phyloP scores from a whole-genome alignment of 2,113 vertebrate genomes.

The Malurus alboscapulatus region DNA sequence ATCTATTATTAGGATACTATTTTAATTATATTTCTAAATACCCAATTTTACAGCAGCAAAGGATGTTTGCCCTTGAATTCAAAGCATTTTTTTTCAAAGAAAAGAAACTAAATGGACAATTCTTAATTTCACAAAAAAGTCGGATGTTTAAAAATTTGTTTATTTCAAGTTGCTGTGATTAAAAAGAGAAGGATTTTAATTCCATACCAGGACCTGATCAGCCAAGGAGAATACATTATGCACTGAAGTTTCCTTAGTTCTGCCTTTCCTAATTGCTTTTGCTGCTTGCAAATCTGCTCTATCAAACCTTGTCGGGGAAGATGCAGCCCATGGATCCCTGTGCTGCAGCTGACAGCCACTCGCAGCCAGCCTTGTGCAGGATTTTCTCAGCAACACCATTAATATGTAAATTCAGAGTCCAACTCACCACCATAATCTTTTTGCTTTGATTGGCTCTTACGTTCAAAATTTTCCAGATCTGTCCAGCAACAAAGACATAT shows the following conservation, averaged over 20 bases:
- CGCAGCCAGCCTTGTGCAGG: not conserved
- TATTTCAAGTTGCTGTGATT: not conserved
- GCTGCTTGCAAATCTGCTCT: not conserved
- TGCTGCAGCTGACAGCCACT: not conserved
- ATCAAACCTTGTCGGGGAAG: not conserved
- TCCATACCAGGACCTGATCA: not conserved
- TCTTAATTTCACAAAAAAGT: not conserved
- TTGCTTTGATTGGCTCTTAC: not conserved
- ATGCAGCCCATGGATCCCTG: not conserved
- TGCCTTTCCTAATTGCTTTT: not conserved
- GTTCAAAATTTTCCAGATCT: not conserved
- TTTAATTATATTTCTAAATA: not conserved
- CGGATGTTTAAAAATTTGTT: not conserved
- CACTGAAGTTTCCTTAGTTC: not conserved
- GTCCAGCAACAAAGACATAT: slow-evolving; percentile 1
- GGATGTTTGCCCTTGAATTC: not conserved
- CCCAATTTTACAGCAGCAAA: not conserved
- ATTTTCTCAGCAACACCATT: not conserved
- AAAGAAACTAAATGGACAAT: not conserved
- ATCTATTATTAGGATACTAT: not conserved
- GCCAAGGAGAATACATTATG: not conserved
- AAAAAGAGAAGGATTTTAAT: not conserved
- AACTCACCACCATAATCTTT: slow-evolving; percentile 4
- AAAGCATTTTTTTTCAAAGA: not conserved
- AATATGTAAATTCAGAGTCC: slow-evolving; percentile 26